These are phyloP conservation scores for Holocentrus rufus DNA, from an alignment of 2,797 vertebrate genomes.

Conservation along the genomic window DNA sequence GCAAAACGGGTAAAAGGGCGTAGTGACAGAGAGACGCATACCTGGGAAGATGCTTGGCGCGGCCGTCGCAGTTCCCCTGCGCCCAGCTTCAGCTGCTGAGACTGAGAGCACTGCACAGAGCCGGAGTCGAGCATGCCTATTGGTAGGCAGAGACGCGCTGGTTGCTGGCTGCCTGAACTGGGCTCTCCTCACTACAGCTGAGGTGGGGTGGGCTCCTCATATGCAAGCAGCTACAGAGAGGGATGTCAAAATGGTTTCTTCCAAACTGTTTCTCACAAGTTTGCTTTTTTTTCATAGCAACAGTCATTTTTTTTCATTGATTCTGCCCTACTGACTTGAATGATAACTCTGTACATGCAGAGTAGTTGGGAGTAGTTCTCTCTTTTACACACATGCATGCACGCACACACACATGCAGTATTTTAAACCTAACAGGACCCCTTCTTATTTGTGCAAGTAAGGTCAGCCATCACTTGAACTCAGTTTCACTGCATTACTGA, in stretches of 20 bases:
- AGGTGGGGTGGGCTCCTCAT: constrained; percentile 75
- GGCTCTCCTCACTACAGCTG: constrained; percentile 80
- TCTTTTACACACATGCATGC: neutral
- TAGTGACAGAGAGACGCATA: constrained; percentile 69
- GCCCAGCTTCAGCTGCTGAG: constrained; percentile 78
- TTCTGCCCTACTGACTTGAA: constrained; percentile 50
- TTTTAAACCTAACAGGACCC: neutral
- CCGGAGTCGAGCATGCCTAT: constrained; percentile 81
- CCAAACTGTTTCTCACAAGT: constrained; percentile 78
- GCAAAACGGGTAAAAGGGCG: constrained; percentile 55
- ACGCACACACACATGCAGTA: constrained; percentile 12
- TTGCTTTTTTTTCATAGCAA: constrained; percentile 75
- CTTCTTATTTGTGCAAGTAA: constrained; percentile 2
- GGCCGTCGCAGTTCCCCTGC: constrained; percentile 82
- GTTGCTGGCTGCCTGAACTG: constrained; percentile 81
- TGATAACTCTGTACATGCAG: constrained; percentile 39
- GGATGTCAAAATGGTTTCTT: constrained; percentile 82
- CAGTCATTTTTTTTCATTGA: constrained; percentile 48
- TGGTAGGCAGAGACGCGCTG: constrained; percentile 81
- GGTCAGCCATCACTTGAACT: constrained; percentile 17
- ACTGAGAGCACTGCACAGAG: constrained; percentile 73
- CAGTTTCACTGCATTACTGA: constrained; percentile 36
- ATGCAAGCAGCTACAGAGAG: constrained; percentile 61
- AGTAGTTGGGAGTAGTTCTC: constrained; percentile 7
- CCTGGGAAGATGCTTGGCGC: constrained; percentile 83